Evolutionary conservation across 2,888 invertebrate species (phyloP).

Genomic region (Anaspis maculata): DNA sequence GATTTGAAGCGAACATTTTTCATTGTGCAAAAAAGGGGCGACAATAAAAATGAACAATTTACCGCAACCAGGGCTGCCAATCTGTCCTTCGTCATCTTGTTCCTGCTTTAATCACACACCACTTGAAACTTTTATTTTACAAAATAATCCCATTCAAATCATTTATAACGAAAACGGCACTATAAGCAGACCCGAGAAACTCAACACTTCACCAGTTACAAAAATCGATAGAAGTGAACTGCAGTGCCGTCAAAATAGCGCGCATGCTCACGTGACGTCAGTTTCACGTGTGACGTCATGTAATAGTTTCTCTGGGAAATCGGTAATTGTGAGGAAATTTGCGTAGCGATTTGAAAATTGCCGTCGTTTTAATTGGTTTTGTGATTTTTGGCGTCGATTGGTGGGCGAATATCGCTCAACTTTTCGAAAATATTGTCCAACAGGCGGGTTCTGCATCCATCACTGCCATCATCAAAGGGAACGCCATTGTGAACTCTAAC

Average conservation of each 20-base stretch:
- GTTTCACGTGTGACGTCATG: conserved; percentile 35
- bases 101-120: conserved; percentile 55
- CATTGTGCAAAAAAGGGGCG: too few relatives aligned
- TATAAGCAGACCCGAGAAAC: conserved; percentile 66
- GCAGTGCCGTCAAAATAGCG: conserved; percentile 48
- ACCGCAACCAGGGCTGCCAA: conserved; percentile 93
- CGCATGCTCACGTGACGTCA: conserved; percentile 47
- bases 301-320: conserved; percentile 18
- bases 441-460: conserved; percentile 5
- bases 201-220: conserved; percentile 31
- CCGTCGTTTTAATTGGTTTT: background rate
- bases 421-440: background rate
- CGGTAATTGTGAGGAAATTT: too few relatives aligned
- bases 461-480: conserved; percentile 41
- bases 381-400: conserved; percentile 2
- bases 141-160: conserved; percentile 71
- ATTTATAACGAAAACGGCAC: conserved; percentile 56
- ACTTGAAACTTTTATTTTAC: conserved; percentile 57
- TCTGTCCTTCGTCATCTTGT: conserved; percentile 92
- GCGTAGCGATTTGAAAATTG: conserved; percentile 14
- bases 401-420: conserved; percentile 1
- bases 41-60: too few relatives aligned
- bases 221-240: conserved; percentile 74
- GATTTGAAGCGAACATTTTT: too few relatives aligned
- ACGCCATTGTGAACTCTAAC: conserved; percentile 82